Evolutionary conservation across 2,797 vertebrate genomes (phyloP).

Genomic region (Spheniscus humboldti): DNA sequence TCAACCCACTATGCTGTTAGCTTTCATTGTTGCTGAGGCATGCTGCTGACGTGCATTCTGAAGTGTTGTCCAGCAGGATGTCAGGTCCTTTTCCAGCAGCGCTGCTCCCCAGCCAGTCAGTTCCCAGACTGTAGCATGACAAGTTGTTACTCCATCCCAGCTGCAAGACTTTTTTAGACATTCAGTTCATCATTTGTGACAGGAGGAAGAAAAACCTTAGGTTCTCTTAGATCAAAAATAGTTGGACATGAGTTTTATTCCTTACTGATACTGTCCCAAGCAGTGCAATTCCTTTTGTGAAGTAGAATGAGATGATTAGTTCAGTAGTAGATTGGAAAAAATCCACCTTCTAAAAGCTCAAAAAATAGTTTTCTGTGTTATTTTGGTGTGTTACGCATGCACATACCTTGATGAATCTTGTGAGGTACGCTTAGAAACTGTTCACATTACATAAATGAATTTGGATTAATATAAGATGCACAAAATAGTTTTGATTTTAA

Average conservation of each 20-base stretch:
- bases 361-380: background rate
- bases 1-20: background rate
- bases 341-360: background rate
- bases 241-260: background rate
- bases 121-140: background rate
- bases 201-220: background rate
- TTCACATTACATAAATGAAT: background rate
- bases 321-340: background rate
- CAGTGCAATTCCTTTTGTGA: background rate
- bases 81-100: background rate
- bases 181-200: background rate
- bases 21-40: background rate
- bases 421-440: background rate
- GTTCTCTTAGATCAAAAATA: background rate
- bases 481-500: background rate
- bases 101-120: fast-evolving
- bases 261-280: background rate
- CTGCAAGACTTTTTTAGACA: background rate
- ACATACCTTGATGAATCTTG: fast-evolving
- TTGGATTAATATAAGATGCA: background rate
- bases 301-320: background rate
- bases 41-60: background rate
- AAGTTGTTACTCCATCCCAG: background rate
- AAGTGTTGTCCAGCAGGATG: background rate
- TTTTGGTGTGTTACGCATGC: background rate